A percentile compares a stretch with the other conserved stretches of the same genome.
Conservation (phyloP, 2,888 invertebrate genomes). For the Trichopria drosophilae region DNA sequence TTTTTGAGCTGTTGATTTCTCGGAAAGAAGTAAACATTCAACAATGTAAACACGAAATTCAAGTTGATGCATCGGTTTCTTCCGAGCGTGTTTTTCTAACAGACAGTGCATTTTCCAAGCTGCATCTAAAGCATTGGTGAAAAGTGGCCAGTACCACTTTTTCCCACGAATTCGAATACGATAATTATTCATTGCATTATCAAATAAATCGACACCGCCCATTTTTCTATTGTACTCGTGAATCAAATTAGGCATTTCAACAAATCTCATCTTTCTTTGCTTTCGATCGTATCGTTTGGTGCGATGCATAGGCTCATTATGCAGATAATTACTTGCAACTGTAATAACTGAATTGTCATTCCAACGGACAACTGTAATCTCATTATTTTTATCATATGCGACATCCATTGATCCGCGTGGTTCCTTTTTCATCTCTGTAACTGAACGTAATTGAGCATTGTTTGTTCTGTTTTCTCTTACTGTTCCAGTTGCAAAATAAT, state of each 20-base stretch:
- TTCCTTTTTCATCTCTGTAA: neutral
- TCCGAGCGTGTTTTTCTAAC: no score
- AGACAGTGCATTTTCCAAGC: no score
- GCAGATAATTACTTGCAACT: neutral
- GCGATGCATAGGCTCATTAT: neutral
- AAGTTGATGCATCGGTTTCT: no score
- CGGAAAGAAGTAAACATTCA: no score
- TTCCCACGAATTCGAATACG: slow-evolving; percentile 30
- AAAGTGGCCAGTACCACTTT: slow-evolving; percentile 40
- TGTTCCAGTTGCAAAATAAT: slow-evolving; percentile 1
- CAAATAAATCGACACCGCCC: no score
- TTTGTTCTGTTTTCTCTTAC: neutral
- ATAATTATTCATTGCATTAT: slow-evolving; percentile 3
- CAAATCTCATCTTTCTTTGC: no score
- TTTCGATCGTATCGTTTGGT: neutral
- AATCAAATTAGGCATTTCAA: no score
- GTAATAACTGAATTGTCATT: neutral
- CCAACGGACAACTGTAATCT: neutral
- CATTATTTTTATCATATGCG: neutral
- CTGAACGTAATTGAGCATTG: neutral
- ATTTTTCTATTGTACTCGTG: no score
- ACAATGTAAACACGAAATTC: no score
- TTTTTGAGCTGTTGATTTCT: no score
- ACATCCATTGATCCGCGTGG: neutral
- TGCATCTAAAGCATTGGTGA: no score